Evolutionary conservation across 2,888 invertebrate genomes (phyloP).

Genomic region (Acrobasis consociella): DNA sequence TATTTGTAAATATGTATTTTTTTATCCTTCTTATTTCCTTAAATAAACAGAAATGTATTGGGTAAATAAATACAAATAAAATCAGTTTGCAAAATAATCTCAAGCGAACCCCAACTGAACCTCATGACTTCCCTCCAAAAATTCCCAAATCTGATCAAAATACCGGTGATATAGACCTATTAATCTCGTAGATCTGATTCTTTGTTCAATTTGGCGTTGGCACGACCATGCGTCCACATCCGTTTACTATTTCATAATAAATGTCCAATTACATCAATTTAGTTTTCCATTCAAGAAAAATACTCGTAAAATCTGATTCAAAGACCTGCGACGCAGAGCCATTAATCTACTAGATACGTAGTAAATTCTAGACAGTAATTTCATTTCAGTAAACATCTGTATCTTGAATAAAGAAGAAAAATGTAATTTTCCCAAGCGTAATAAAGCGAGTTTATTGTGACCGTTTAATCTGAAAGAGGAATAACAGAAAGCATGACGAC

Average conservation of each 20-base stretch:
- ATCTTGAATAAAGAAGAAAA: constrained; percentile 8
- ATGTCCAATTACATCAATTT: too few relatives aligned
- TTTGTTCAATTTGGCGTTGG: too few relatives aligned
- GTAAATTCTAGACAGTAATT: constrained; percentile 1
- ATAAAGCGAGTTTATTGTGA: constrained; percentile 3
- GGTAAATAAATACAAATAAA: too few relatives aligned
- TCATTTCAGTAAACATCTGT: constrained; percentile 13
- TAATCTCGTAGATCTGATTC: neutral
- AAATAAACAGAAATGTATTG: too few relatives aligned
- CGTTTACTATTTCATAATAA: too few relatives aligned
- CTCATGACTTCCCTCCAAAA: too few relatives aligned
- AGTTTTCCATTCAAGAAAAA: too few relatives aligned
- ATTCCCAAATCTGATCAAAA: neutral
- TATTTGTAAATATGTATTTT: too few relatives aligned
- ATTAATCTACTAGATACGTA: constrained; percentile 9
- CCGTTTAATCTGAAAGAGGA: constrained; percentile 5
- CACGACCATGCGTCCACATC: too few relatives aligned
- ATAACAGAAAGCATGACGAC: neutral
- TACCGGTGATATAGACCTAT: neutral
- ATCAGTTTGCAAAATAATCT: too few relatives aligned
- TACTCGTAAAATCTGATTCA: neutral
- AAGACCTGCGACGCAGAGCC: neutral
- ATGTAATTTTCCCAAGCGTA: constrained; percentile 12
- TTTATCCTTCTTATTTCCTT: too few relatives aligned
- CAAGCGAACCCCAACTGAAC: too few relatives aligned